Conservation (phyloP, 2,797 vertebrate genomes). For the Novumbra hubbsi region DNA sequence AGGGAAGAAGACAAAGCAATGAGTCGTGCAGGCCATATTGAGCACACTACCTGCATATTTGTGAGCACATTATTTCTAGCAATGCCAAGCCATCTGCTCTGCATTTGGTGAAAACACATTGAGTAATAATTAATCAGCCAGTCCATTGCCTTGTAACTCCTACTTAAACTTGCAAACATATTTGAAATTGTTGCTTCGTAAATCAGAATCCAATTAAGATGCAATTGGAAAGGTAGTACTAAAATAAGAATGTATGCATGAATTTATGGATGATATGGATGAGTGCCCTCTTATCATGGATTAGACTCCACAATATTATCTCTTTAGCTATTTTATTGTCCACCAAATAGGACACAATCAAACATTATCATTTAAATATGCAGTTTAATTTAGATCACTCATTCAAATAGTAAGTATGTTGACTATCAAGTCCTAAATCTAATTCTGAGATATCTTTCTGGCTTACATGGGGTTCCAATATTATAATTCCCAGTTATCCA, state of each 20-base stretch:
- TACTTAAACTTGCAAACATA: slow-evolving; percentile 34
- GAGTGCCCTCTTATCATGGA: background rate
- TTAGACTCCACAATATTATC: background rate
- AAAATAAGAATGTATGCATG: background rate
- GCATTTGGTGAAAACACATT: slow-evolving; percentile 60
- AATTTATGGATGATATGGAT: background rate
- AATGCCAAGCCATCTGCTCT: slow-evolving; percentile 67
- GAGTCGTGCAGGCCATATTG: slow-evolving; percentile 45
- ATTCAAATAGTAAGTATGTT: background rate
- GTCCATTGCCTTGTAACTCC: slow-evolving; percentile 48
- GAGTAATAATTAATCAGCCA: slow-evolving; percentile 65
- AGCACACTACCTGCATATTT: slow-evolving; percentile 62
- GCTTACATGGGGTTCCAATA: too few species aligned
- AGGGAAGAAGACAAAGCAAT: slow-evolving; percentile 36
- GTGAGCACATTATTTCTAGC: slow-evolving; percentile 60
- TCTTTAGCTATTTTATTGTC: background rate
- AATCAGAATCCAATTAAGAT: slow-evolving; percentile 31
- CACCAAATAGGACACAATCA: background rate
- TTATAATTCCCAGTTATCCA: too few species aligned
- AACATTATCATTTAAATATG: background rate
- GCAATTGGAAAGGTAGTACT: background rate
- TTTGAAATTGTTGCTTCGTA: slow-evolving; percentile 31
- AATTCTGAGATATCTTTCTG: too few species aligned
- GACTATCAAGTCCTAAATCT: background rate
- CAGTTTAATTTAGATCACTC: background rate